phyloP scores from a whole-genome alignment of 2,888 invertebrate genomes.

The Tipula unca region DNA sequence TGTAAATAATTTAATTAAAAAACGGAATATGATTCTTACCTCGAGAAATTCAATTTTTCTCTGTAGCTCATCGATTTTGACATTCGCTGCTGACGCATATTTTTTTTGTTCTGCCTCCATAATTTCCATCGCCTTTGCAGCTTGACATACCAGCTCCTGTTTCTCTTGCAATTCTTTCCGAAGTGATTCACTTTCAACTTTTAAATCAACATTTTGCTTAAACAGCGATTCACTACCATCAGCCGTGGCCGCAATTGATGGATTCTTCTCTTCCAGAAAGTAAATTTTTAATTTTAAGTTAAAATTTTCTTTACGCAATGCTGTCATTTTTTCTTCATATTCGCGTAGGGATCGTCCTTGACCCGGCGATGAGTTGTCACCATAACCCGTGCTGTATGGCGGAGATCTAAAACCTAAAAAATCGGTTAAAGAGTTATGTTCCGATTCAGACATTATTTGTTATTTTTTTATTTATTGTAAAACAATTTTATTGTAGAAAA shows the following conservation, averaged over 20 bases:
- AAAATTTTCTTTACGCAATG: slow-evolving; percentile 84
- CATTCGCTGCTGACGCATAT: slow-evolving; percentile 36
- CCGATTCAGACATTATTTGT: background rate
- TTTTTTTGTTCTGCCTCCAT: slow-evolving; percentile 56
- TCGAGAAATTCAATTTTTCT: slow-evolving; percentile 36
- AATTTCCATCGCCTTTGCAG: slow-evolving; percentile 71
- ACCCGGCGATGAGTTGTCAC: slow-evolving; percentile 37
- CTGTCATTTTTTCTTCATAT: slow-evolving; percentile 76
- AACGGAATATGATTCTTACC: slow-evolving; percentile 27
- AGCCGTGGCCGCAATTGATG: slow-evolving; percentile 45
- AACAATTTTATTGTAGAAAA: background rate
- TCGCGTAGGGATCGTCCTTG: slow-evolving; percentile 77
- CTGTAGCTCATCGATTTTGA: slow-evolving; percentile 37
- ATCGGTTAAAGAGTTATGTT: slow-evolving; percentile 26
- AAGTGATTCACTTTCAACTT: slow-evolving; percentile 67
- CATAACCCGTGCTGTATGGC: slow-evolving; percentile 30
- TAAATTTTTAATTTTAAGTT: slow-evolving; percentile 84
- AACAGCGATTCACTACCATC: slow-evolving; percentile 36
- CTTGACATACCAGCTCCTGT: slow-evolving; percentile 74
- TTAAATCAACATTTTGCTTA: slow-evolving; percentile 58
- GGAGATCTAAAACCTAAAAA: slow-evolving; percentile 34
- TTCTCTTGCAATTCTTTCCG: slow-evolving; percentile 71
- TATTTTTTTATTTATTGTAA: background rate
- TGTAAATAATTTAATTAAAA: background rate
- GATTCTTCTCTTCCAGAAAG: slow-evolving; percentile 67